Percentiles rank a stretch among this genome's conserved stretches.
Evolutionary conservation across 2,113 vertebrate species (phyloP).

Genomic region (Myocastor coypus): DNA sequence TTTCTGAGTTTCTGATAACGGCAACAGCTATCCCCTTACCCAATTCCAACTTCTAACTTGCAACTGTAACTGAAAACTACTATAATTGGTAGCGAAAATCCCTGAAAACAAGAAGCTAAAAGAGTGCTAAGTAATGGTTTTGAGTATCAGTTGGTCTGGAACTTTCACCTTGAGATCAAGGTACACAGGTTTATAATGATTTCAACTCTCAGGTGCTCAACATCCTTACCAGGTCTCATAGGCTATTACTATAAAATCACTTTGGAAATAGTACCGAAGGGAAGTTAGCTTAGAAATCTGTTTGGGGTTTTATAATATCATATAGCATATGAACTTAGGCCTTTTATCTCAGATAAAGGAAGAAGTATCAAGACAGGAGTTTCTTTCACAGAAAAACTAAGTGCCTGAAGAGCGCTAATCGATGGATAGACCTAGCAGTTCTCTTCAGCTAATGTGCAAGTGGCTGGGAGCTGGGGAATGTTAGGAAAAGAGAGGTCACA

Average conservation of each 20-base stretch:
- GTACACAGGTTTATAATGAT: not conserved
- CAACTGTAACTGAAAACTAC: not conserved
- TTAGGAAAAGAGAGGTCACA: not conserved
- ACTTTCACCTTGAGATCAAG: not conserved
- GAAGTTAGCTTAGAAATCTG: constrained; percentile 2
- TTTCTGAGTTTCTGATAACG: not conserved
- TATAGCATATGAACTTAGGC: not conserved
- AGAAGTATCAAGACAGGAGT: constrained; percentile 85
- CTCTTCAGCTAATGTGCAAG: constrained; percentile 91
- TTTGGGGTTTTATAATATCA: not conserved
- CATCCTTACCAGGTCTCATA: not conserved
- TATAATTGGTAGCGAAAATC: not conserved
- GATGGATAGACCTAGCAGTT: constrained; percentile 90
- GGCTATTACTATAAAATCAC: not conserved
- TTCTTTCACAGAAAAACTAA: constrained; percentile 85
- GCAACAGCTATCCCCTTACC: not conserved
- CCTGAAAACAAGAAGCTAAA: not conserved
- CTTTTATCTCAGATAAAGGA: constrained; percentile 64
- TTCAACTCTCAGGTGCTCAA: not conserved
- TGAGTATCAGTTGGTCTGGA: not conserved
- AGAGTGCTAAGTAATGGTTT: not conserved
- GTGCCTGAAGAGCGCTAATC: constrained; percentile 84
- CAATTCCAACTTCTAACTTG: not conserved
- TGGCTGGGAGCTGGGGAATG: not conserved
- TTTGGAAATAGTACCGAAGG: not conserved